Evolutionary conservation across 2,888 invertebrate species (phyloP), one percentile per base, ranked within the genome.

Genomic region (Adelognathus sp.): DNA sequence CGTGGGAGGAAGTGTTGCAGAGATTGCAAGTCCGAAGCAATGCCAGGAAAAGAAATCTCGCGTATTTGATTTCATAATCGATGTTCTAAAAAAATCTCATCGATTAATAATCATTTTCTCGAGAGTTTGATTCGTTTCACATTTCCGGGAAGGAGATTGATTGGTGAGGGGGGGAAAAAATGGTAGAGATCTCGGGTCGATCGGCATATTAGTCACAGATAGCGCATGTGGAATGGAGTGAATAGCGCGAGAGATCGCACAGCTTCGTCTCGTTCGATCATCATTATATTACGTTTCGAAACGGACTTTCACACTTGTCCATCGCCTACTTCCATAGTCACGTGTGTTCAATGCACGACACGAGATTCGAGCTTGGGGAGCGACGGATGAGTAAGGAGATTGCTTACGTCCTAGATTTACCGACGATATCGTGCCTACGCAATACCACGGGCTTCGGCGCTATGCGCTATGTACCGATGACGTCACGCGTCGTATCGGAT

Each of bases 351-450:
- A 41, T 41, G 39, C 67, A 16, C 31, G 21, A n/a, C 39, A 39
- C 58, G 66, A 3, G 6, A 24, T 41, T 18, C 39, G 21, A 39
- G 44, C n/a, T 66, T 44, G 27, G 52, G 61, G 29, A 14, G 27
- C 41, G 33, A 50, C 24, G 67, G 72, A 72, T 72, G 72, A 77
- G 72, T 72, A 77, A 72, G 66, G 66, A 60, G 76, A 77, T 77
- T 72, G 60, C 72, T 67, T 54, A 72, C 72, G 76, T 72, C 76
- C 66, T 67, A 77, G 72, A 77, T 77, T 72, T 61, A 14, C 61
- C 61, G n/a, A 36, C 50, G 52, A 64, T 71, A 54, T 72, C 24
- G 21, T 52, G 39, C 60, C 66, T 60, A 74, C 66, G 74, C 66
- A 61, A 64, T 21, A n/a, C n/a, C n/a, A n/a, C n/a, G n/a, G n/a